These are phyloP conservation scores for Pavo muticus DNA, from an alignment of 2,113 vertebrate genomes.

Conservation along the genomic window DNA sequence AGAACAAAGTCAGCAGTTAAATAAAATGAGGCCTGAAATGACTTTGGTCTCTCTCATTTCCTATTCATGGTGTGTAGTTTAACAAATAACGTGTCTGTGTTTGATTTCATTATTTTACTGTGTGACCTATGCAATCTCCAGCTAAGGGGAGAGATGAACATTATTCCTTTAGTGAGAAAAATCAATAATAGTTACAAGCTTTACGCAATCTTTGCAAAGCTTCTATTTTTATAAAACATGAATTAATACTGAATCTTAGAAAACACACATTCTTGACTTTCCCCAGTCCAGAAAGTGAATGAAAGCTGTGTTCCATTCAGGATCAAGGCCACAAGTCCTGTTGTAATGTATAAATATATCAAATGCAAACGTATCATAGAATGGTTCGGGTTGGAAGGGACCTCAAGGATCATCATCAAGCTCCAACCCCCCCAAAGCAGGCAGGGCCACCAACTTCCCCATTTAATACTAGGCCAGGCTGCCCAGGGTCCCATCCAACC, in stretches of 20 bases:
- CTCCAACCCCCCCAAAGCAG: too few species aligned
- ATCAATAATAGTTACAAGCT: slow-evolving; percentile 21
- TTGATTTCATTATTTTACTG: slow-evolving; percentile 37
- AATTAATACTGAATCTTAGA: background rate
- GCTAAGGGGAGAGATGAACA: background rate
- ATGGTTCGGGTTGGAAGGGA: too few species aligned
- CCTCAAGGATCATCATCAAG: too few species aligned
- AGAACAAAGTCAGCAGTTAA: slow-evolving; percentile 46
- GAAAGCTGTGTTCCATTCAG: background rate
- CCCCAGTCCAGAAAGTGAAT: background rate
- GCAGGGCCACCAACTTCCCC: too few species aligned
- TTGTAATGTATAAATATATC: background rate
- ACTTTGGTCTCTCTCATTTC: background rate
- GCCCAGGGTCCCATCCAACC: too few species aligned
- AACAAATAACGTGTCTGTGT: slow-evolving; percentile 21
- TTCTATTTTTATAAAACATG: background rate
- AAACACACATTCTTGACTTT: background rate
- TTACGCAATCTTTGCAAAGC: background rate
- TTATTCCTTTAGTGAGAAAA: slow-evolving; percentile 36
- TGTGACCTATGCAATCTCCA: slow-evolving; percentile 14
- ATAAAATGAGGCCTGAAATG: background rate
- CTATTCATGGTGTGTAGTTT: slow-evolving; percentile 33
- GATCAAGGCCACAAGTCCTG: background rate
- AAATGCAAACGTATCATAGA: background rate
- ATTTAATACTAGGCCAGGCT: too few species aligned